Percentiles rank a stretch among this genome's conserved stretches.
Evolutionary conservation across 2,113 vertebrate genomes (phyloP).

Genomic region (Saiga tatarica): DNA sequence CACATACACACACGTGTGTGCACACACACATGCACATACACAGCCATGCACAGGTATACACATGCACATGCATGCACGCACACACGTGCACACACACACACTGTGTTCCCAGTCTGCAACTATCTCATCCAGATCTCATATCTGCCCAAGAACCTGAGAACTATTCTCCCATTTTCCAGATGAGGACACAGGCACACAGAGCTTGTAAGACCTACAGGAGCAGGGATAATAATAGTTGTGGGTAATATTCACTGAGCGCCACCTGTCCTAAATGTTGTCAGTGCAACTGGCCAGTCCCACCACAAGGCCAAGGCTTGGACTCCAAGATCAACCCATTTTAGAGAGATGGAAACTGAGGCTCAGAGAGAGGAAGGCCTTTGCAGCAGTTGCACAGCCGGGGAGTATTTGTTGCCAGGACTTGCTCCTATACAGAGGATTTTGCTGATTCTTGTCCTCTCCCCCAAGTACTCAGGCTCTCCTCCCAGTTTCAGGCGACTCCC

Average conservation of each 20-base stretch:
- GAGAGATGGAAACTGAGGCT: neutral
- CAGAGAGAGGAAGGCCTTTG: neutral
- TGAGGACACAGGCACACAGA: neutral
- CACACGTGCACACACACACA: no score
- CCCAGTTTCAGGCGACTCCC: neutral
- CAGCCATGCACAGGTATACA: no score
- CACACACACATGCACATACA: no score
- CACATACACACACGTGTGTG: no score
- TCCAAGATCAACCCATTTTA: neutral
- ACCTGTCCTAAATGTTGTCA: accelerated
- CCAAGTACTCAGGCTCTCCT: no score
- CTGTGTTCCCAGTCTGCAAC: slow-evolving; percentile 81
- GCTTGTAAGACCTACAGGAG: neutral
- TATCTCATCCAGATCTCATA: slow-evolving; percentile 63
- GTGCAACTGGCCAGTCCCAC: accelerated
- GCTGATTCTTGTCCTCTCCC: neutral
- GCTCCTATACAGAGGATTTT: no score
- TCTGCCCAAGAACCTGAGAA: neutral
- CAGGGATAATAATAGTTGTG: accelerated
- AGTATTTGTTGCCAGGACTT: neutral
- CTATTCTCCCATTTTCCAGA: neutral
- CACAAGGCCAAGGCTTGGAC: no score
- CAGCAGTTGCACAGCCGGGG: neutral
- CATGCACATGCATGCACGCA: no score
- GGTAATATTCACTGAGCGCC: accelerated